A percentile compares a stretch with the other conserved stretches of the same genome.
phyloP scores from a whole-genome alignment of 2,797 vertebrate species.

The Pygocentrus nattereri region DNA sequence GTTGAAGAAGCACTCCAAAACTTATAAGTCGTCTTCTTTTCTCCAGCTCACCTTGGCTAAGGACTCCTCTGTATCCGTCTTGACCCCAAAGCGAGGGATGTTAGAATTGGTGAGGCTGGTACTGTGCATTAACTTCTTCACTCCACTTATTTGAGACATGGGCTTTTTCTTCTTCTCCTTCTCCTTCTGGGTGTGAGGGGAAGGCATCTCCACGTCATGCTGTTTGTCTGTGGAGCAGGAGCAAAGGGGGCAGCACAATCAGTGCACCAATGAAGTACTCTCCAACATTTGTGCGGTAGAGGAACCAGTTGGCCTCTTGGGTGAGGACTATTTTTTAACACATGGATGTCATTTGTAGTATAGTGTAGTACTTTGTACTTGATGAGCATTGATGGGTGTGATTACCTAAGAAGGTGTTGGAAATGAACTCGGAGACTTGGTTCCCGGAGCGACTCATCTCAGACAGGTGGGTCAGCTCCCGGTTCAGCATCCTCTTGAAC shows the following conservation, averaged over 20 bases:
- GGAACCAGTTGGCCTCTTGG: background rate
- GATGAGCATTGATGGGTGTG: background rate
- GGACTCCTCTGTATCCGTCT: slow-evolving; percentile 62
- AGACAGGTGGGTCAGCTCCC: slow-evolving; percentile 83
- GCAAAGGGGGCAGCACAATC: background rate
- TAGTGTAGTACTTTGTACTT: background rate
- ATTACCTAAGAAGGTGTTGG: slow-evolving; percentile 84
- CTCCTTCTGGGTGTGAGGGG: slow-evolving; percentile 56
- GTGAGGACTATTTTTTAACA: slow-evolving; percentile 7
- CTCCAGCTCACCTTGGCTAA: slow-evolving; percentile 57
- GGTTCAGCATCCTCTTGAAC: slow-evolving; percentile 87
- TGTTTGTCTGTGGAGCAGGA: slow-evolving; percentile 75
- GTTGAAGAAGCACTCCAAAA: slow-evolving; percentile 15
- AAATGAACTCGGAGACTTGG: slow-evolving; percentile 87
- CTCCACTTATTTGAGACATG: slow-evolving; percentile 80
- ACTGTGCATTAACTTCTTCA: slow-evolving; percentile 72
- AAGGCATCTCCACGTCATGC: slow-evolving; percentile 82
- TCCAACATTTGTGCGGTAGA: background rate
- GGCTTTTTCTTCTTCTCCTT: slow-evolving; percentile 74
- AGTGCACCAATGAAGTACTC: background rate
- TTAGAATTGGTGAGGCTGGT: slow-evolving; percentile 70
- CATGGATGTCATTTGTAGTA: background rate
- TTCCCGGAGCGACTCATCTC: slow-evolving; percentile 85
- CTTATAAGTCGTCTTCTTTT: background rate
- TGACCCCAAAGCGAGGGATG: slow-evolving; percentile 81